Evolutionary conservation across 2,888 invertebrate genomes (phyloP), one percentile per base, ranked within the genome.

Genomic region (Erebia ligea): DNA sequence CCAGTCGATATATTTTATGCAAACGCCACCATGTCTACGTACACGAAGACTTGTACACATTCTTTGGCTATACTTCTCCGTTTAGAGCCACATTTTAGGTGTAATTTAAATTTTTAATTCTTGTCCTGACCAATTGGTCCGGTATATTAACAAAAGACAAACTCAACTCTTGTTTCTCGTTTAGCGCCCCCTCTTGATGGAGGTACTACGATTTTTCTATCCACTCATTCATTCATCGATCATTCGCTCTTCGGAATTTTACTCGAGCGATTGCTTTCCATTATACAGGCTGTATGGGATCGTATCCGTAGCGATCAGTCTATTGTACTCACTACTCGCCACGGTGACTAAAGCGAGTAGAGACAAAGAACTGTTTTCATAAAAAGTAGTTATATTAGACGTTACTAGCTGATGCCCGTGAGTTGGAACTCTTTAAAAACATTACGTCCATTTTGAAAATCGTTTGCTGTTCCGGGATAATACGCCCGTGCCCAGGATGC

Each of bases 231-330:
- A 71, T 62, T 68, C 71, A 71, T 69, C 69, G 66, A 40, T 19
- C 50, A 54, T 72, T 69, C 72, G 66, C 67, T 69, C 67, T 57
- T 69, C 65, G 52, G 56, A 56, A 68, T 69, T 58, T 73, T 54
- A 67, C 40, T 63, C 69, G 50, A 45, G 62, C 67, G 68, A 73
- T 70, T 67, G 70, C 66, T 67, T 71, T 48, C 67, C 63, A 68
- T 73, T 68, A 69, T 66, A 17, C 59, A 71, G 67, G 15, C 62
- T 62, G 45, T 48, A 48, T 48, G 48, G 67, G 64, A 64, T 71
- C 73, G 71, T 52, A 50, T 71, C 21, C 67, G 68, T 69, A 62
- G 50, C 68, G 69, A 63, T 54, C 52, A 25, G 50, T 69, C 57
- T 64, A 48, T 63, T 69, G 67, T 69, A 63, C 50, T 67, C 62